Base-by-base conservation (phyloP, 2,888 invertebrate genomes). In the Azorinus chamasolen region DNA sequence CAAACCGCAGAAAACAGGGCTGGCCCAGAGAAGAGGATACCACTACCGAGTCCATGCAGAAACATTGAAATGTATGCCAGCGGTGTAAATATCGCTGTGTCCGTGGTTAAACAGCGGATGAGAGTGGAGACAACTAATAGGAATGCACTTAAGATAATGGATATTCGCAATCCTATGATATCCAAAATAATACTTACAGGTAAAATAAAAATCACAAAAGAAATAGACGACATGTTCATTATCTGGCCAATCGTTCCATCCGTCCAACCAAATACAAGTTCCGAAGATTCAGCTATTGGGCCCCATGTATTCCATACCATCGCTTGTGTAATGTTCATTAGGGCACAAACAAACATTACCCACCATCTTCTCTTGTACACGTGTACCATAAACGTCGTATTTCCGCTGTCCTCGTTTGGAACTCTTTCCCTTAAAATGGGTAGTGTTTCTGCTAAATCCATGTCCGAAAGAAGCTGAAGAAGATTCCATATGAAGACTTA, bases 1-100 rank as follows among this genome's bases (percentile, higher is more conserved):
- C 94, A 94, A 20, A 91, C 85, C 16, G 93, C 91, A 2, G 94
- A 93, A 1, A 94, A 66, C 8, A 92, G 77, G 10, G 92, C 89
- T 4, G 93, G 92, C 2, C 92, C 92, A 14, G 92, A 91, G 81
- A 93, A 91, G 24, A 93, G 85, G 10, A 93, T 88, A 1, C 92
- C 92, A 3, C 93, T 93, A 6, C 91, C 90, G 22, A 93, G 79
- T 1, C 93, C 93, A 79, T 92, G 92, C 43, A 93, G 72, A 39
- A 93, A 81, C 12, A 92, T 92, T 51, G 92, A 92, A 0, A 88
- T 41, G 68, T 94, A 92, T 2, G 83, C 80, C 12, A 88, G 63
- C 61, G 86, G 82, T 6, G 61, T 69, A 3, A 73, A 61, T 6
- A 48, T 24, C 1, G 10, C 5, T 2, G 64, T 51, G 1, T 79